phyloP scores from a whole-genome alignment of 1,140 invertebrate genomes.

The Nasonia giraulti region DNA sequence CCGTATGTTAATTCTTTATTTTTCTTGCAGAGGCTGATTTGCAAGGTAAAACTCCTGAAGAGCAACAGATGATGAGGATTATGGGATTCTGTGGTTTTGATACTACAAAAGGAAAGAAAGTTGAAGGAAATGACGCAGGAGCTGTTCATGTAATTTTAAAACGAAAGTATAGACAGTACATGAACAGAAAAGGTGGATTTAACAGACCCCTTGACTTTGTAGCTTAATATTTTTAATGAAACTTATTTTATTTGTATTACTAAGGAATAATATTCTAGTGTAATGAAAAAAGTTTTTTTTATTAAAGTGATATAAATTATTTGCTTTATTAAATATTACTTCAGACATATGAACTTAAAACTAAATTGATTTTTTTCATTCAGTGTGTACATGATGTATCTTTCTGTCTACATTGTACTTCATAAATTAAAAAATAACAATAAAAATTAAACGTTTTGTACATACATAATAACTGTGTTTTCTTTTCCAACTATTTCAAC shows the following conservation, averaged over 20 bases:
- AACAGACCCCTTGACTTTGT: constrained; percentile 98
- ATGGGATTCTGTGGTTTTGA: constrained; percentile 98
- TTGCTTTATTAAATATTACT: not conserved
- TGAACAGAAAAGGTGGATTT: constrained; percentile 99
- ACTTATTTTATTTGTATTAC: constrained; percentile 21
- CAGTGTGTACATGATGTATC: not conserved
- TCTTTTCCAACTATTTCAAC: not conserved
- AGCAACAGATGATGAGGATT: constrained; percentile 95
- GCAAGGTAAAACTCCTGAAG: constrained; percentile 90
- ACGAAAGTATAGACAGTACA: constrained; percentile 98
- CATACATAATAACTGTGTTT: not conserved
- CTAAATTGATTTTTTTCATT: not conserved
- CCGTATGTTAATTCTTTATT: constrained; percentile 54
- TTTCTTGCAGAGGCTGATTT: constrained; percentile 79
- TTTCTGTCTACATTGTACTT: not conserved
- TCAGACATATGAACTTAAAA: not conserved
- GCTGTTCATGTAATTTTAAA: constrained; percentile 96
- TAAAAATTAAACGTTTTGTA: too few relatives aligned
- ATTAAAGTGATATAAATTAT: not conserved
- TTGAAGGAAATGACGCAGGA: constrained; percentile 93
- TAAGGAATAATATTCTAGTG: not conserved
- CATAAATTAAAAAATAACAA: not conserved
- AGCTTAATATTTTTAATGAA: constrained; percentile 75
- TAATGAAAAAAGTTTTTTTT: not conserved
- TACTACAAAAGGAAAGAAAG: constrained; percentile 96